Conservation (phyloP, 1,140 invertebrate genomes). For the Caenorhabditis tropicalis region DNA sequence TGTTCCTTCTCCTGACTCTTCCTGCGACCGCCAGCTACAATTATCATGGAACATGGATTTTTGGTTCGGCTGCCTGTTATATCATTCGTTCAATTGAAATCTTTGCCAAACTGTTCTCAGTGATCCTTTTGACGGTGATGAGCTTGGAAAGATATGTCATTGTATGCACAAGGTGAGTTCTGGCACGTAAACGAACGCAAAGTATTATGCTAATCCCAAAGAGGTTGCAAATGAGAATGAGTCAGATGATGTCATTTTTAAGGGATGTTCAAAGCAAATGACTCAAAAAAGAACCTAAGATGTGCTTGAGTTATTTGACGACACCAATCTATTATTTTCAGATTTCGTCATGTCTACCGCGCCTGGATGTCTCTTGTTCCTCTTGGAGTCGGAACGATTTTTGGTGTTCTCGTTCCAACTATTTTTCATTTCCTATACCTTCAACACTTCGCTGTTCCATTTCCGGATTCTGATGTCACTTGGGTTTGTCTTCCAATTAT, state of each 20-base stretch:
- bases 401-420: conserved; percentile 46
- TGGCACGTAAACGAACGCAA: not conserved
- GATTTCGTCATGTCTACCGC: conserved; percentile 41
- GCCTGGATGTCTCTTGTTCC: conserved; percentile 49
- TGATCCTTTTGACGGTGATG: conserved; percentile 54
- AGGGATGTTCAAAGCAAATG: not conserved
- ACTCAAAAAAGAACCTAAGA: not conserved
- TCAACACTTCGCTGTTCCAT: conserved; percentile 29
- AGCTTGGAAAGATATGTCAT: conserved; percentile 56
- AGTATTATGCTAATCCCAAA: not conserved
- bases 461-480: not conserved
- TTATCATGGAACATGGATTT: conserved; percentile 46
- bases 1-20: conserved; percentile 51
- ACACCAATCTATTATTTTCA: not conserved
- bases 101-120: conserved; percentile 52
- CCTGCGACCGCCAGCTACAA: conserved; percentile 47
- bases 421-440: conserved; percentile 11
- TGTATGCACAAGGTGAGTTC: conserved; percentile 51
- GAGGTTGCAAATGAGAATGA: not conserved
- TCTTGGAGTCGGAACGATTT: conserved; percentile 30
- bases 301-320: not conserved
- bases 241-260: not conserved
- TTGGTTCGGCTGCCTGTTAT: conserved; percentile 45
- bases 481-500: conserved; percentile 44
- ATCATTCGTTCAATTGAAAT: conserved; percentile 49